These are phyloP conservation scores for Odontocolon sp. DNA, from an alignment of 2,888 invertebrate genomes.

Conservation along the genomic window DNA sequence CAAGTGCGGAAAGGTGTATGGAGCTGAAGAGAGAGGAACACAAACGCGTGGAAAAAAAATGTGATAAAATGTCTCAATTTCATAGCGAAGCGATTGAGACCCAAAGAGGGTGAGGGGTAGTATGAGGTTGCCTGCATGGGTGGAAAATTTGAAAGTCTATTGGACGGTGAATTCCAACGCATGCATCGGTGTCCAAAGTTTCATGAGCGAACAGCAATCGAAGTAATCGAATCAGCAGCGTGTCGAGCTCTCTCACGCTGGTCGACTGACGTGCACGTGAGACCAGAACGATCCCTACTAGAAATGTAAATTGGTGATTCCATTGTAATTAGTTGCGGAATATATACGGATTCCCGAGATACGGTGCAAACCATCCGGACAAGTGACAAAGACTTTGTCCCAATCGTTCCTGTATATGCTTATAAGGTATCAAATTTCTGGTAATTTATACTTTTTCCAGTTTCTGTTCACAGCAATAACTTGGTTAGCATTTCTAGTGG, in stretches of 20 bases:
- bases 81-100: background rate
- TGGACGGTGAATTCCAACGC: slow-evolving; percentile 38
- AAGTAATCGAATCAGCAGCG: slow-evolving; percentile 50
- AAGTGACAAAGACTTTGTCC: slow-evolving; percentile 4
- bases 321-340: slow-evolving; percentile 50
- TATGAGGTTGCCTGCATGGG: slow-evolving; percentile 13
- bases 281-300: slow-evolving; percentile 25
- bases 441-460: no score
- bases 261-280: slow-evolving; percentile 10
- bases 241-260: slow-evolving; percentile 16
- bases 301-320: slow-evolving; percentile 51
- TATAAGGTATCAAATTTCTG: no score
- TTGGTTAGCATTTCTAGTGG: no score
- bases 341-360: slow-evolving; percentile 32
- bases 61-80: background rate
- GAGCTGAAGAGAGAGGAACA: background rate
- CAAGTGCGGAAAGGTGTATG: background rate
- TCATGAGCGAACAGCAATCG: slow-evolving; percentile 41
- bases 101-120: background rate
- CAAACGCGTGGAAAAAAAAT: background rate
- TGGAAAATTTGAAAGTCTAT: slow-evolving; percentile 59
- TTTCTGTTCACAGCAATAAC: no score
- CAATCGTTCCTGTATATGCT: no score
- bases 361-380: background rate
- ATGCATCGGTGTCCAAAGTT: slow-evolving; percentile 50